Base-by-base conservation (phyloP, 2,888 invertebrate genomes). In the Eupithecia dodoneata region DNA sequence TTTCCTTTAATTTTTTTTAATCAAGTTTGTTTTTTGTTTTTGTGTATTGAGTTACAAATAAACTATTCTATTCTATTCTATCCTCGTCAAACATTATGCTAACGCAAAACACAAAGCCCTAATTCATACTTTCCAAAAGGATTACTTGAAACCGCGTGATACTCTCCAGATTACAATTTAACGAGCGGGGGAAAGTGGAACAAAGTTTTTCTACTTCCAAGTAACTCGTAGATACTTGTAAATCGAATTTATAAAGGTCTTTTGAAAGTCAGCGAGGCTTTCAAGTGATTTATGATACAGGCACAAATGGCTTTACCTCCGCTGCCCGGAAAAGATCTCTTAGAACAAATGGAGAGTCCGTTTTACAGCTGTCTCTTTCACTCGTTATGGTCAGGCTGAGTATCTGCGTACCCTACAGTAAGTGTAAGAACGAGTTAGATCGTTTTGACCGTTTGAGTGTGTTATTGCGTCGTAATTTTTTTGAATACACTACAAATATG, bases 91-190 rank as follows among this genome's bases (percentile, higher is more conserved):
- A 59, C 59, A 9, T 18, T 59, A 59, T 59, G 18, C 59, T 59
- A 18, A 59, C 59, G 59, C 18, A 59, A 59, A 7, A 18, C 59
- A 59, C 59, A 59, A 55, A 59, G 59, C 59, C 4, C 10, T 12
- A 30, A 63, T 10, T 63, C 30, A 63, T 63, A 63, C 80, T 55
- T 66, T 66, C 73, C 82, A 85, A 84, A 82, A 83, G 84, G 85
- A 86, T 84, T 82, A 71, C 59, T 59, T 15, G 72, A 80, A 85
- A 76, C 75, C 79, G 73, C 49, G 71, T 70, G 77, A 81, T 82
- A 83, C 79, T 75, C 79, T 73, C 47, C 79, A 85, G 83, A 85
- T 85, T 85, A 83, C 83, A 85, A 86, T 84, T 83, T 83, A 83
- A 83, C 81, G 81, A 84, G 77, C 69, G 42, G 74, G 75, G 55